Conservation (phyloP, 2,113 vertebrate genomes). For the Lucifuga dentata region DNA sequence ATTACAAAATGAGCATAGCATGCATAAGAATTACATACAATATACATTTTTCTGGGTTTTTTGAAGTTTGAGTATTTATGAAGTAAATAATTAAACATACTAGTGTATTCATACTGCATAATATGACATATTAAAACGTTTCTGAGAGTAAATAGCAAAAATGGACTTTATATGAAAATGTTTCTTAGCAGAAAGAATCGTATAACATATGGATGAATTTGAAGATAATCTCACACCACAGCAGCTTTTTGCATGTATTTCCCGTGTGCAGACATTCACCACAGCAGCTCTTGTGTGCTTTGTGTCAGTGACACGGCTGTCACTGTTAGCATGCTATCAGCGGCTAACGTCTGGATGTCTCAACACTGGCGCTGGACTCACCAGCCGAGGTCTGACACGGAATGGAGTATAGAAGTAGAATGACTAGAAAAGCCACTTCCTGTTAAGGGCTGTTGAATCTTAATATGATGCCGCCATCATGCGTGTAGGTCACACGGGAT, state of each 20-base stretch:
- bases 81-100: too few species aligned
- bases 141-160: too few species aligned
- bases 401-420: conserved; percentile 28
- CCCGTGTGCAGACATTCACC: neutral
- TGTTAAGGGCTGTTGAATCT: neutral
- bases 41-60: too few species aligned
- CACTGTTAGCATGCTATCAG: conserved; percentile 64
- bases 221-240: neutral
- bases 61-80: too few species aligned
- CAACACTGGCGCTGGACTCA: conserved; percentile 55
- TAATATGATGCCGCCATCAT: conserved; percentile 14
- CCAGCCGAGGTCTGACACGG: conserved; percentile 35
- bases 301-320: conserved; percentile 39
- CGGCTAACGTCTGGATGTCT: conserved; percentile 59
- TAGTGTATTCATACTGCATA: too few species aligned
- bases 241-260: neutral
- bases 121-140: too few species aligned
- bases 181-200: too few species aligned
- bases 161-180: too few species aligned
- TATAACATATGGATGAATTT: too few species aligned
- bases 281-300: conserved; percentile 35
- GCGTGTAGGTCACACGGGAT: neutral
- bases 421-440: conserved; percentile 19
- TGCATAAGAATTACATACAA: too few species aligned
- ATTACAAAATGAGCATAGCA: too few species aligned